Conservation (phyloP, 1,140 invertebrate genomes). For the Adoxophyes honmai region DNA sequence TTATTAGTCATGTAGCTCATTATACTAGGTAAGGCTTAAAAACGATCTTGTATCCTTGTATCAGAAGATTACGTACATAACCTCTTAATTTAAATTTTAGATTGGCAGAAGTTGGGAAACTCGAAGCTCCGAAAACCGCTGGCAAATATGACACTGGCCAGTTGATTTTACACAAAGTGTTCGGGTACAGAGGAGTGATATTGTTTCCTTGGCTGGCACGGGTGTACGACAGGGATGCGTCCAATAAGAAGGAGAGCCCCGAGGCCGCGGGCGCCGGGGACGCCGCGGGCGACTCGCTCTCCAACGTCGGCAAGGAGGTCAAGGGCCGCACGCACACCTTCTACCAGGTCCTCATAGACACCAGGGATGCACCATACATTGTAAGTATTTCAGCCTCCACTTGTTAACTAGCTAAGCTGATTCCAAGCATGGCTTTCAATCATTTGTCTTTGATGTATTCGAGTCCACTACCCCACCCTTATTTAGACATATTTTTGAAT, state of each 20-base stretch:
- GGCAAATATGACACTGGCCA: constrained; percentile 97
- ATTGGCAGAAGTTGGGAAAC: constrained; percentile 79
- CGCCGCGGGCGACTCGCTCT: constrained; percentile 55
- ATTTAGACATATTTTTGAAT: no score
- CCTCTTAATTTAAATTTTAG: constrained; percentile 56
- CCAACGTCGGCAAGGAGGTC: constrained; percentile 89
- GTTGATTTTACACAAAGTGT: constrained; percentile 95
- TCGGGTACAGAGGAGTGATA: constrained; percentile 96
- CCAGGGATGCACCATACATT: constrained; percentile 96
- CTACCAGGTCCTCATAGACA: constrained; percentile 98
- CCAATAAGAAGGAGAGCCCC: constrained; percentile 67
- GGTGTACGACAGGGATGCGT: constrained; percentile 94
- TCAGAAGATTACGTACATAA: constrained; percentile 49
- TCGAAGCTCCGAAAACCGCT: constrained; percentile 88
- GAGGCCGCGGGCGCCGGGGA: constrained; percentile 44
- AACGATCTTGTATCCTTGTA: constrained; percentile 17
- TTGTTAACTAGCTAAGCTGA: no score
- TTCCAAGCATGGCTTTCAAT: constrained; percentile 5
- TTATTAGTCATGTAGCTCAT: constrained; percentile 62
- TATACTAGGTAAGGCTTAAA: constrained; percentile 54
- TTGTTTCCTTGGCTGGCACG: constrained; percentile 96
- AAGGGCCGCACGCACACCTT: constrained; percentile 95
- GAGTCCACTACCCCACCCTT: no score
- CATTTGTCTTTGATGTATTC: not conserved
- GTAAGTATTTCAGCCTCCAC: constrained; percentile 79